Evolutionary conservation across 2,113 vertebrate species (phyloP), one percentile per base, ranked within the genome.

Genomic region (Gallinago undulata): DNA sequence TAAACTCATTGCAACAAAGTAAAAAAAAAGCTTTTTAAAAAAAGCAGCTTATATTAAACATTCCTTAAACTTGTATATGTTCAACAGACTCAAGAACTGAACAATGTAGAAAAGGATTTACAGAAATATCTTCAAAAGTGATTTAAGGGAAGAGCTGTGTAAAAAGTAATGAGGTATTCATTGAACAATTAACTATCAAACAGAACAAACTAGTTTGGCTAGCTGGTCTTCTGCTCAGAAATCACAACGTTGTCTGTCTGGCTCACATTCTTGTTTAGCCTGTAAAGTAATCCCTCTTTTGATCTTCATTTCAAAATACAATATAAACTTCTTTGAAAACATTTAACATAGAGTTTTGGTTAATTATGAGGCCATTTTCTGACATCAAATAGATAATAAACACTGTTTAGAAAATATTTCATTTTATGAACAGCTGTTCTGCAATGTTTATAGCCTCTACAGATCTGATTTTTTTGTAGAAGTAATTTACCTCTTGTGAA

Each of bases 401-500:
- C 19, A 87, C 18, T 94, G 73, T 75, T 96, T 89, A 96, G 84
- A 97, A 96, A 93, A 91, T 70, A 97, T 45, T 93, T 86, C 31
- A 28, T 90, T 81, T 87, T 95, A 95, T 59, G 93, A 94, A 96
- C 84, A 96, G 84, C 79, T 90, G 86, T 80, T 85, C 74, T 6
- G 4, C 73, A 94, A 67, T 72, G 90, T 78, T 81, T 87, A 72
- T 28, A 70, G 72, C 59, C 84, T 94, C 90, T 75, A 88, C 27
- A 84, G 73, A 91, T 84, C 47, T 57, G 35, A 88, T 79, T 93
- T 94, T 90, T 95, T 89, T 87, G n/a, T 73, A 83, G 73, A 88
- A 95, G 64, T 91, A 95, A 94, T 90, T 98, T 98, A 99, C 99
- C 99, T 99, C 98, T 94, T 98, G 96, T 89, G 98, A 98, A 96